These are phyloP conservation scores for Ptychodera flava DNA, from an alignment of 35 echinoderm and acorn worm species.

Conservation along the genomic window DNA sequence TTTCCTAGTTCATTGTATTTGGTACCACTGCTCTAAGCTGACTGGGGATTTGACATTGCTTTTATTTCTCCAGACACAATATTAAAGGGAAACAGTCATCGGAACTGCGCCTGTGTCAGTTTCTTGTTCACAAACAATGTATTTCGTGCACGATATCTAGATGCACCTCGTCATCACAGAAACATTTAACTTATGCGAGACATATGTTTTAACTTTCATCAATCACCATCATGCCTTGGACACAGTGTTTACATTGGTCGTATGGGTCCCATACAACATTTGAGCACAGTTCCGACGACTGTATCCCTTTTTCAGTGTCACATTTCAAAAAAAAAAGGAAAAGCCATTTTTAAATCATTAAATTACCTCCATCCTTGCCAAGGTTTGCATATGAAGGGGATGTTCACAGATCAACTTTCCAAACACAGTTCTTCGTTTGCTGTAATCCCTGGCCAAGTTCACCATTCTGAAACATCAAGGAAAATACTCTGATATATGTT, in stretches of 20 bases:
- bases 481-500: not conserved
- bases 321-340: not conserved
- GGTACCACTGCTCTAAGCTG: too few relatives aligned
- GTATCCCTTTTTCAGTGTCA: not conserved
- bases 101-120: too few relatives aligned
- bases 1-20: too few relatives aligned
- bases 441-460: conserved; percentile 72
- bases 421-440: conserved; percentile 65
- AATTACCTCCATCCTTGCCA: conserved; percentile 83
- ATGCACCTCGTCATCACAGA: too few relatives aligned
- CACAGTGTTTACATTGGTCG: not conserved
- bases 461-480: conserved; percentile 49
- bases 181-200: not conserved
- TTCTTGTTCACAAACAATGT: too few relatives aligned
- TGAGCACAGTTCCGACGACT: not conserved
- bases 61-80: too few relatives aligned
- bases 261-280: not conserved
- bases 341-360: not conserved
- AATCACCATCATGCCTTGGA: not conserved
- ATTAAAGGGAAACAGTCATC: too few relatives aligned
- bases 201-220: not conserved
- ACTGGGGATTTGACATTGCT: too few relatives aligned
- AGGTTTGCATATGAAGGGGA: conserved; percentile 83
- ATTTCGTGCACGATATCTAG: too few relatives aligned
- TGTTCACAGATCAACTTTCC: conserved; percentile 68